Conservation (phyloP, 2,113 vertebrate species). For the Oplegnathus fasciatus region DNA sequence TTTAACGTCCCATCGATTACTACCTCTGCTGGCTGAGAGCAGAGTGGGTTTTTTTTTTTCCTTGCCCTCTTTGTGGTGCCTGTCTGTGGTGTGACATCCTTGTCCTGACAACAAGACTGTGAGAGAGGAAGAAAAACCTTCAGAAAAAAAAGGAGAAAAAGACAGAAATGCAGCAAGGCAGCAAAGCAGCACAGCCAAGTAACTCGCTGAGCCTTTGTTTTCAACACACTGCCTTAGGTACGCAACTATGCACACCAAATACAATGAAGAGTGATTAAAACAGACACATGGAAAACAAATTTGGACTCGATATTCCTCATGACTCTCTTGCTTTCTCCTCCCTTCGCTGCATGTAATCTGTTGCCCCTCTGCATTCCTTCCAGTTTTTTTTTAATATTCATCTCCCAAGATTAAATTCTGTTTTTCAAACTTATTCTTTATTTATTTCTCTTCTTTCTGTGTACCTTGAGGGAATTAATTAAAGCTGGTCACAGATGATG, state of each 20-base stretch:
- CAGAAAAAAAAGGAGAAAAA: constrained; percentile 11
- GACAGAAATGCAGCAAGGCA: constrained; percentile 49
- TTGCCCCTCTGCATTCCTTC: constrained; percentile 13
- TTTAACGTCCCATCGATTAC: constrained; percentile 79
- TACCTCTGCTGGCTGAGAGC: constrained; percentile 56
- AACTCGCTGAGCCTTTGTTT: constrained; percentile 63
- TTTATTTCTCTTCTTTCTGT: constrained; percentile 22
- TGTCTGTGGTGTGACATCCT: constrained; percentile 65
- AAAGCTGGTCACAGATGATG: constrained; percentile 54
- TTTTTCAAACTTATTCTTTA: constrained; percentile 10
- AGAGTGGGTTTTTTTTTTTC: constrained; percentile 49
- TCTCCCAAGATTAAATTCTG: constrained; percentile 31
- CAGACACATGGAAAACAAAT: constrained; percentile 46
- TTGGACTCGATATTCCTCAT: constrained; percentile 29
- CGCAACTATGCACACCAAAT: constrained; percentile 56
- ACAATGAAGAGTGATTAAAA: constrained; percentile 72
- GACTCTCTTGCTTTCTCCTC: constrained; percentile 37
- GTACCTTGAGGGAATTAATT: constrained; percentile 68
- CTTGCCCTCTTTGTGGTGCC: constrained; percentile 61
- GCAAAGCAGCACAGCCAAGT: constrained; percentile 31
- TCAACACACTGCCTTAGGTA: constrained; percentile 55
- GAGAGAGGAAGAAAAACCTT: constrained; percentile 44
- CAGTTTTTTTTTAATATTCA: not conserved
- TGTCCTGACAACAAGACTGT: constrained; percentile 61
- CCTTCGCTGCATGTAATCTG: constrained; percentile 9